Evolutionary conservation across 2,797 vertebrate genomes (phyloP).

Genomic region (Setipinna tenuifilis): DNA sequence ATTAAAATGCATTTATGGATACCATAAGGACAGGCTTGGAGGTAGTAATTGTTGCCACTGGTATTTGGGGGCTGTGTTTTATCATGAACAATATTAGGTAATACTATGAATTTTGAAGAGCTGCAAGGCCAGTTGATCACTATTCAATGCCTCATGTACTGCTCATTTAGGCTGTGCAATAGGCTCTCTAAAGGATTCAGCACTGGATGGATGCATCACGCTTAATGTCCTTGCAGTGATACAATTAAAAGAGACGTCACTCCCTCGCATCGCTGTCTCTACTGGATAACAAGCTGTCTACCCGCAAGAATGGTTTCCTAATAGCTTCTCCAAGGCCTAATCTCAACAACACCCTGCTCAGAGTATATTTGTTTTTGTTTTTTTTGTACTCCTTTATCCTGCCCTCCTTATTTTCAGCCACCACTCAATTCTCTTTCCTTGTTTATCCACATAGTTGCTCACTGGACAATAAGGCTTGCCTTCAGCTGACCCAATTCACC

Average conservation of each 20-base stretch:
- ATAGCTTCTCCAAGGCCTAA: neutral
- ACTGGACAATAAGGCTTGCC: too few relatives aligned
- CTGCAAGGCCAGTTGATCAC: too few relatives aligned
- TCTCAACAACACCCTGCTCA: neutral
- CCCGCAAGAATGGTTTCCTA: neutral
- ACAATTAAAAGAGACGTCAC: neutral
- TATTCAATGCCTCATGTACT: neutral
- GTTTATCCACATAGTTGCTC: neutral
- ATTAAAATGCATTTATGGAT: too few relatives aligned
- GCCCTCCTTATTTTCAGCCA: neutral
- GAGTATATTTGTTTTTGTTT: neutral
- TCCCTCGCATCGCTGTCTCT: neutral
- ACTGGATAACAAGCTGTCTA: neutral
- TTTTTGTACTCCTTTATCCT: neutral
- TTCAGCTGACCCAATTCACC: too few relatives aligned
- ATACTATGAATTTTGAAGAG: too few relatives aligned
- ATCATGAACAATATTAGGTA: too few relatives aligned
- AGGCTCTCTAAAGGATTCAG: neutral
- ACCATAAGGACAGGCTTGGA: too few relatives aligned
- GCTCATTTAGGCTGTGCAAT: neutral
- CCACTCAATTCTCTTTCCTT: neutral
- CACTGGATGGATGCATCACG: conserved; percentile 7
- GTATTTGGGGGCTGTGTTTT: too few relatives aligned
- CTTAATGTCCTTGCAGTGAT: neutral
- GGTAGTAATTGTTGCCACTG: too few relatives aligned